phyloP scores from a whole-genome alignment of 2,113 vertebrate genomes.

The Dendropsophus ebraccatus region DNA sequence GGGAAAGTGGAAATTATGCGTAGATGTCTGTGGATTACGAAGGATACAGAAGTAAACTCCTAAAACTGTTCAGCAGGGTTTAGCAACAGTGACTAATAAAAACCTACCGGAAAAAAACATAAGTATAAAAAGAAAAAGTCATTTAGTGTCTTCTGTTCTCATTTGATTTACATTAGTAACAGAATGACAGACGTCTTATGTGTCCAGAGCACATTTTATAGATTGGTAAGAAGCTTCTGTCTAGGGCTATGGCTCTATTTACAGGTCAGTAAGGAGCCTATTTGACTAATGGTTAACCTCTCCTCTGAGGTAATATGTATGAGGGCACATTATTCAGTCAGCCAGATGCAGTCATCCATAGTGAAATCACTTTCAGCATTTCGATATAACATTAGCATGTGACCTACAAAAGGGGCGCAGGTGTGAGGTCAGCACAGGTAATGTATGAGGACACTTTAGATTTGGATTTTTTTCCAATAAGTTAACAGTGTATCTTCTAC shows the following conservation, averaged over 20 bases:
- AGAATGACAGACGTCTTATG: not conserved
- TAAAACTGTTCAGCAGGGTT: too few species aligned
- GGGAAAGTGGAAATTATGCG: not conserved
- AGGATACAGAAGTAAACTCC: not conserved
- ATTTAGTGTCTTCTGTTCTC: not conserved
- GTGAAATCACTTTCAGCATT: not conserved
- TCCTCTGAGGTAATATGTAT: not conserved
- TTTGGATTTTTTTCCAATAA: too few species aligned
- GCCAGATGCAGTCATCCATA: too few species aligned
- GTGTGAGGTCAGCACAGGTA: slow-evolving; percentile 13
- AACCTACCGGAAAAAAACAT: too few species aligned
- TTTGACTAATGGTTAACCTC: slow-evolving; percentile 1
- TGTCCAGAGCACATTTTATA: not conserved
- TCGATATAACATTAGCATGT: not conserved
- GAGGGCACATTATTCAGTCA: not conserved
- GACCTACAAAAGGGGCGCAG: slow-evolving; percentile 1
- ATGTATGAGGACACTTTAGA: not conserved
- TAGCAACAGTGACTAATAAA: slow-evolving; percentile 19
- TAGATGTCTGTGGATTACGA: not conserved
- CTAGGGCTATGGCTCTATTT: not conserved
- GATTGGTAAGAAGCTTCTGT: not conserved
- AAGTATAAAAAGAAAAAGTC: not conserved
- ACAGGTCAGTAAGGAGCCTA: not conserved
- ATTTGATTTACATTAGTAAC: not conserved
- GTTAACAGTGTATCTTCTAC: too few species aligned